These are phyloP conservation scores for Scotopteryx bipunctaria DNA, from an alignment of 2,888 invertebrate genomes.

Conservation along the genomic window DNA sequence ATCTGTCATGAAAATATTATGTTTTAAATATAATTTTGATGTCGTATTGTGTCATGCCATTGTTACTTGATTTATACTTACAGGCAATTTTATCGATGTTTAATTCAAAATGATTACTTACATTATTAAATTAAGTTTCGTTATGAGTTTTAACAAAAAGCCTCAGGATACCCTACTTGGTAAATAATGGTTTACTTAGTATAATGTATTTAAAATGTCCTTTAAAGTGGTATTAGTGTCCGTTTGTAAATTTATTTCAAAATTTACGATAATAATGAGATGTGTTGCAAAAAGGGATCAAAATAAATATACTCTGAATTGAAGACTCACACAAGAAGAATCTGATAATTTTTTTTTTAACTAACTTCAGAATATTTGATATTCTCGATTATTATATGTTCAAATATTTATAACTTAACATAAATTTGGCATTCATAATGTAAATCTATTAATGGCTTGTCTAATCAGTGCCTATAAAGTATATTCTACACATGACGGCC, in stretches of 20 bases:
- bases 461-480: too few relatives aligned
- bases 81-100: slow-evolving; percentile 15
- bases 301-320: not conserved
- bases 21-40: slow-evolving; percentile 23
- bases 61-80: slow-evolving; percentile 24
- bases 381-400: too few relatives aligned
- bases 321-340: not conserved
- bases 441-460: too few relatives aligned
- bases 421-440: too few relatives aligned
- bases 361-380: not conserved
- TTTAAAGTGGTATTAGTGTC: slow-evolving; percentile 8
- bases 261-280: not conserved
- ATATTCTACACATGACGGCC: too few relatives aligned
- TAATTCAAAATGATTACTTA: not conserved
- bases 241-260: slow-evolving; percentile 1
- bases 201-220: slow-evolving; percentile 16
- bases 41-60: slow-evolving; percentile 21
- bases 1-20: slow-evolving; percentile 25
- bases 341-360: not conserved
- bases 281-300: not conserved
- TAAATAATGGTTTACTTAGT: slow-evolving; percentile 18
- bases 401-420: too few relatives aligned
- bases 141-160: too few relatives aligned
- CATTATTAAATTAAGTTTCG: too few relatives aligned
- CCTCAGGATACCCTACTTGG: not conserved